These are phyloP conservation scores for Idaea aversata DNA, from an alignment of 2,888 invertebrate species.

Conservation along the genomic window DNA sequence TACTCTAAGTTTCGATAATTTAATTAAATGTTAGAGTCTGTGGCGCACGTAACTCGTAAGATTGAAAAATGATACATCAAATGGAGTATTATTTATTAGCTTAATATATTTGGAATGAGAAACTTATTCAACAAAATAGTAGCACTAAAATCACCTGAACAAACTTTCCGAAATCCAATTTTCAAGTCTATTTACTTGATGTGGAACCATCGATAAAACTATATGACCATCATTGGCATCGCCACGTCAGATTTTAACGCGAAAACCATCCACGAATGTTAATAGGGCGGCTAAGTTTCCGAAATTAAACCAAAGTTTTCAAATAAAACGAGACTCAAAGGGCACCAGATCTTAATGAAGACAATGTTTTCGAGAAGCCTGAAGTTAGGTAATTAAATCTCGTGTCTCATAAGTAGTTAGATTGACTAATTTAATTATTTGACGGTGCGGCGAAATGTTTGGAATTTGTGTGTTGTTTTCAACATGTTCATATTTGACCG, in stretches of 20 bases:
- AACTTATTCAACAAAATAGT: neutral
- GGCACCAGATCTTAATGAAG: conserved; percentile 66
- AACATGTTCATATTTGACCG: conserved; percentile 17
- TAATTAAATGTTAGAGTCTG: no score
- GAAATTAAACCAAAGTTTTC: conserved; percentile 73
- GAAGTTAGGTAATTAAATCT: conserved; percentile 70
- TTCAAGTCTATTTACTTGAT: conserved; percentile 12
- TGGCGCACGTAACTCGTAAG: no score
- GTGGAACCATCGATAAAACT: conserved; percentile 16
- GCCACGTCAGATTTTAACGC: conserved; percentile 34
- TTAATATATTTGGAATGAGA: conserved; percentile 8
- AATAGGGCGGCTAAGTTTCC: conserved; percentile 62
- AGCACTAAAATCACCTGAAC: conserved; percentile 8
- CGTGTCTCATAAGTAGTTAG: conserved; percentile 50
- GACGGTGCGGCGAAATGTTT: conserved; percentile 29
- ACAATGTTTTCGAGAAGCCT: conserved; percentile 66
- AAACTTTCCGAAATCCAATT: conserved; percentile 16
- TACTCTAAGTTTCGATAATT: no score
- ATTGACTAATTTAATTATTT: conserved; percentile 45
- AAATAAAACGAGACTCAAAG: conserved; percentile 72
- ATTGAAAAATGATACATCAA: no score
- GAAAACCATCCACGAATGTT: conserved; percentile 54
- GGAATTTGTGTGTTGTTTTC: conserved; percentile 44
- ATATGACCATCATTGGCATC: conserved; percentile 5
- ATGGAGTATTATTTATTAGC: neutral